Conservation (phyloP, 2,888 invertebrate species). For the Drosophila glabriapex region DNA sequence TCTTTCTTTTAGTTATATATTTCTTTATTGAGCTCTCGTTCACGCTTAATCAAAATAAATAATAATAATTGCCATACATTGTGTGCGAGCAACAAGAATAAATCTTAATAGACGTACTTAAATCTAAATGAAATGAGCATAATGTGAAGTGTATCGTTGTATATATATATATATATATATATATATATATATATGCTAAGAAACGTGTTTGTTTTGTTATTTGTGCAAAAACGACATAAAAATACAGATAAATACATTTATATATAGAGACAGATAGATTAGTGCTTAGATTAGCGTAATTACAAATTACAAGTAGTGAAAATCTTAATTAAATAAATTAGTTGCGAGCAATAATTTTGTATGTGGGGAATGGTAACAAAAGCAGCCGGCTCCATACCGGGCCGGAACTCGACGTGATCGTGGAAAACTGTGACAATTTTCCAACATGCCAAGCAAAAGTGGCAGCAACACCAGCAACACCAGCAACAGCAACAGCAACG, state of each 20-base stretch:
- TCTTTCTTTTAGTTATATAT: conserved; percentile 8
- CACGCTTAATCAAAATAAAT: conserved; percentile 76
- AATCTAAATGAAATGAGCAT: conserved; percentile 41
- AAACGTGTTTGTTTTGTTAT: conserved; percentile 55
- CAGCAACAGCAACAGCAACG: conserved; percentile 7
- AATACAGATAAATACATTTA: neutral
- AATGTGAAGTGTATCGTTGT: conserved; percentile 20
- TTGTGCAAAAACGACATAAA: conserved; percentile 71
- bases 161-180: conserved; percentile 18
- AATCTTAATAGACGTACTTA: conserved; percentile 50
- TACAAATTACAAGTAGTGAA: conserved; percentile 67
- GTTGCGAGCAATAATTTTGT: conserved; percentile 68
- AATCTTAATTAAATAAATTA: conserved; percentile 81
- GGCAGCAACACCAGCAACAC: conserved; percentile 29
- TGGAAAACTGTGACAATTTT: conserved; percentile 66
- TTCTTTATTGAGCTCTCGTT: conserved; percentile 73
- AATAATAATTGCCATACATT: conserved; percentile 71
- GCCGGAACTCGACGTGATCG: conserved; percentile 57
- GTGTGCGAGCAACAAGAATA: conserved; percentile 61
- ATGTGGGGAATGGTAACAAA: conserved; percentile 80
- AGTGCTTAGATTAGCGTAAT: conserved; percentile 37
- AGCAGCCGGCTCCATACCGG: conserved; percentile 47
- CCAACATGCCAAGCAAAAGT: conserved; percentile 39
- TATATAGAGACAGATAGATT: conserved; percentile 31
- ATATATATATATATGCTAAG: neutral